Conservation (phyloP, 1,140 invertebrate genomes). For the Phthorimaea operculella region DNA sequence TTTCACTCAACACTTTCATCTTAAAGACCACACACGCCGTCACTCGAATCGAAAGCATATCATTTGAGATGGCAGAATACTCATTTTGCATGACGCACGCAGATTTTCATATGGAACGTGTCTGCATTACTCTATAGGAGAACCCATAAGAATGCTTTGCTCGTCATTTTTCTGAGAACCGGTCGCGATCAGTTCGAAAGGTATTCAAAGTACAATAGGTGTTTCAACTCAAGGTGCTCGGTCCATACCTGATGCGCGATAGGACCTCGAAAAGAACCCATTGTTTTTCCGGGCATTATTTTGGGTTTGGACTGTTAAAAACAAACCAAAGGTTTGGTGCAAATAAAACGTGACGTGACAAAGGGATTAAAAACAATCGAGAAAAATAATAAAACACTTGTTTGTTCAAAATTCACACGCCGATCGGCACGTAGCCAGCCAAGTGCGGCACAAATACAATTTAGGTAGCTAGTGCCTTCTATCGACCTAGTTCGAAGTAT, state of each 20-base stretch:
- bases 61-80: neutral
- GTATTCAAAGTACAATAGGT: constrained; percentile 36
- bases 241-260: constrained; percentile 22
- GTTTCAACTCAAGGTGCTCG: constrained; percentile 27
- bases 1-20: neutral
- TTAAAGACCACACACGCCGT: neutral
- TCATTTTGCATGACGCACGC: constrained; percentile 1
- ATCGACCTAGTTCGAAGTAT: too few relatives aligned
- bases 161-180: constrained; percentile 50
- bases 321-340: constrained; percentile 23
- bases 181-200: constrained; percentile 28
- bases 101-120: neutral
- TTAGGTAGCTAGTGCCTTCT: too few relatives aligned
- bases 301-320: constrained; percentile 27
- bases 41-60: neutral
- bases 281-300: constrained; percentile 30
- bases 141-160: constrained; percentile 1
- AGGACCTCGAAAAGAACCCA: constrained; percentile 21
- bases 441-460: too few relatives aligned
- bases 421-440: too few relatives aligned
- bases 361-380: constrained; percentile 3
- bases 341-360: constrained; percentile 31
- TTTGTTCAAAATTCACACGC: too few relatives aligned
- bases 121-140: neutral
- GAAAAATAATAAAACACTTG: too few relatives aligned